Base-by-base conservation (phyloP, 2,888 invertebrate species). In the Lepidochrysops patricia region DNA sequence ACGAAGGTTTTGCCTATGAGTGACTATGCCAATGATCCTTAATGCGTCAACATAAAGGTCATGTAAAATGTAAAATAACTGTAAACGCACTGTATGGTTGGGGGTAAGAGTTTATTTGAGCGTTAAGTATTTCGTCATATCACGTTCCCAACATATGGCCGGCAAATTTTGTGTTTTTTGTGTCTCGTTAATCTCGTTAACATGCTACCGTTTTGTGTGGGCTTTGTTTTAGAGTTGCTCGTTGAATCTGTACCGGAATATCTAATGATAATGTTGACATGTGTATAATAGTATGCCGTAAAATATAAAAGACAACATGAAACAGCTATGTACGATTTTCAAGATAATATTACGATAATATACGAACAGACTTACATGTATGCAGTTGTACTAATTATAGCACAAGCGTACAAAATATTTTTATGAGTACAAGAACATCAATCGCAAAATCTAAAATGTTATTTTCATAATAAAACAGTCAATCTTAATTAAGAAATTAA, bases 81-180 rank as follows among this genome's bases (percentile, higher is more conserved):
- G 13, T 13, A 5, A 13, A 35, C 13, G n/a, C n/a, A 35, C 35
- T n/a, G 15, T 43, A 76, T 76, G 80, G 80, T 76, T 72, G 76
- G 75, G 74, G 71, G 73, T 71, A 62, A 66, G 70, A 69, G 79
- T 76, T 83, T 84, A 82, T 81, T 85, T 80, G 72, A 81, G 80
- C 85, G 84, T 84, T 82, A 83, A 86, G 79, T 80, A 75, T 81
- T 80, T 74, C 70, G 64, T 70, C 68, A 73, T 77, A 80, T 84
- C 82, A 72, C 73, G 68, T 85, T 82, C 77, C 76, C 68, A 69
- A 68, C 87, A 89, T 76, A 83, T 88, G 87, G 79, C 70, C 67
- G 70, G 79, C 80, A 77, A 80, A 83, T 80, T 81, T 74, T 74
- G 80, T 79, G 75, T 80, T 73, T 6, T 61, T 62, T 74, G 70